Base-by-base conservation (phyloP, 2,113 vertebrate species). In the Tragelaphus scriptus region DNA sequence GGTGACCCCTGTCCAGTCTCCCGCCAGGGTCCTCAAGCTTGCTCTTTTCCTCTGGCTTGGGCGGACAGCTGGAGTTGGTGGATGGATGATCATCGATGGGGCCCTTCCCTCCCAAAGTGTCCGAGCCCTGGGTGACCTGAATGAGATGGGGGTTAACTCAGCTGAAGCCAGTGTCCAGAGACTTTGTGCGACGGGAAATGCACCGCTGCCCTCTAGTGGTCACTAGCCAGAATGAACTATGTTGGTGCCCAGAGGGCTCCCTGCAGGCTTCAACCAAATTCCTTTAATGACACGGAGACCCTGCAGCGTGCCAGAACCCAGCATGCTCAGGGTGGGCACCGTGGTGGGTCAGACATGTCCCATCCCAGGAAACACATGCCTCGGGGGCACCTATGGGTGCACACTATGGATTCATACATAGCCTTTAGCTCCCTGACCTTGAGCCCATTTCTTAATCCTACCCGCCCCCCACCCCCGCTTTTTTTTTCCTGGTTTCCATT, bases 171-270 rank as follows among this genome's bases (percentile, higher is more conserved):
- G 4, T 0, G 5, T 7, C 19, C 1, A 0, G 17, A 3, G 44
- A 3, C 55, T 26, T 56, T 51, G 49, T 30, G 25, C 30, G 7
- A 79, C 30, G 59, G 92, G 90, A 97, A 98, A 98, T 30, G 9
- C 98, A 80, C 95, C 71, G 44, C 97, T 98, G 98, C 98, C 99
- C 98, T 98, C 99, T 98, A 98, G 98, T 96, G 99, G 99, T 9
- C 89, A 56, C 2, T 56, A 53, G 5, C 86, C 56, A 80, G 97
- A 98, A 98, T 88, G 93, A 65, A 3, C 49, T 1, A 0, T 0
- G 2, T 65, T 4, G 1, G 16, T 0, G 0, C 28, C 61, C 13
- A 1, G 32, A 1, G 8, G 58, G 23, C 16, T 15, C 28, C 55
- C 23, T 6, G 30, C 1, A 5, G 0, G 13, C 7, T 0, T 17